Evolutionary conservation across 1,140 invertebrate genomes (phyloP).

Genomic region (Lasaia peninsularis): DNA sequence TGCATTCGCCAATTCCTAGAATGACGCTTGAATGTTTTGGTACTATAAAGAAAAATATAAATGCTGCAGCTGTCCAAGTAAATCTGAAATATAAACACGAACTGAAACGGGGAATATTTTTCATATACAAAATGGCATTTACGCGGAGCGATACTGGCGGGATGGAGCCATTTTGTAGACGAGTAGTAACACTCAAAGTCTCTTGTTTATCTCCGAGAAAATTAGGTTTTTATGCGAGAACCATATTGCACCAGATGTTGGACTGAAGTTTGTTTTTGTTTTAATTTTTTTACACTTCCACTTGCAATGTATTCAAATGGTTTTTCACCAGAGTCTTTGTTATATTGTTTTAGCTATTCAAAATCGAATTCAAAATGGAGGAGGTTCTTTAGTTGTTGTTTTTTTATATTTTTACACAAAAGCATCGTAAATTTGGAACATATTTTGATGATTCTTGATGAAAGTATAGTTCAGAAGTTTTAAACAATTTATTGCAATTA

Average conservation of each 20-base stretch:
- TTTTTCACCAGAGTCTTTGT: no score
- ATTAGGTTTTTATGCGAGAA: conserved; percentile 28
- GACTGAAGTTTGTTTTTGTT: conserved; percentile 3
- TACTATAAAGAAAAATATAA: neutral
- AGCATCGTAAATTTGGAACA: no score
- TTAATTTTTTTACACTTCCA: neutral
- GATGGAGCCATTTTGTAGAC: conserved; percentile 51
- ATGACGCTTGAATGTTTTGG: neutral
- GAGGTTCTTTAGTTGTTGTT: no score
- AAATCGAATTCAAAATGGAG: no score
- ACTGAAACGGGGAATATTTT: neutral
- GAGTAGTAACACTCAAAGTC: conserved; percentile 43
- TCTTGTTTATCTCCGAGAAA: conserved; percentile 40
- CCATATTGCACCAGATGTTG: neutral
- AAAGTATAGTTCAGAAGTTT: no score
- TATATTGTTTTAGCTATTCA: no score
- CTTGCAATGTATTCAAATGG: neutral
- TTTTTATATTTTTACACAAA: no score
- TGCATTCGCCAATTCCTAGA: neutral
- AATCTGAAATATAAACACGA: neutral
- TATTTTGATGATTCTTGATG: no score
- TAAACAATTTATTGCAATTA: no score
- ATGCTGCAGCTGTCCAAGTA: neutral
- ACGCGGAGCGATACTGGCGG: conserved; percentile 31
- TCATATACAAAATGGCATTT: neutral